A percentile compares a stretch with the other conserved stretches of the same genome.
Conservation (phyloP, 2,797 vertebrate genomes). For the Oreochromis grahami region DNA sequence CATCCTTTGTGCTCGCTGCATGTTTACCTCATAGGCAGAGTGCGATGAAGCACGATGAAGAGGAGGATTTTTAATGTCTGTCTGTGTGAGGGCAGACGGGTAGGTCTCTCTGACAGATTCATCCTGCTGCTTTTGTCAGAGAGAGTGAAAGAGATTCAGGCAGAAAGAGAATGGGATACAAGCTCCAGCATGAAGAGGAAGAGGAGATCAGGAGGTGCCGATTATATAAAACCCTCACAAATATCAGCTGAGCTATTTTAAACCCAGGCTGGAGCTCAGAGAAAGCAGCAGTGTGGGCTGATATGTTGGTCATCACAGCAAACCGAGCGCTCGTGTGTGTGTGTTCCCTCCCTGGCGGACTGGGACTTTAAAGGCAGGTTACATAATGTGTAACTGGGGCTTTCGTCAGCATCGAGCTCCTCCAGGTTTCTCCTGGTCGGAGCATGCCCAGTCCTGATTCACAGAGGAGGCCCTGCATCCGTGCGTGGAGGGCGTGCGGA, state of each 20-base stretch:
- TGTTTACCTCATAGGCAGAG: background rate
- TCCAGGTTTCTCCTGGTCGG: constrained; percentile 1
- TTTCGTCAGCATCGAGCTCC: background rate
- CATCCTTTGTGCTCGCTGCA: background rate
- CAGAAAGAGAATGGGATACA: constrained; percentile 17
- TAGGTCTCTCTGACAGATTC: background rate
- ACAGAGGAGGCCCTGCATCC: background rate
- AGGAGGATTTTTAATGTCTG: background rate
- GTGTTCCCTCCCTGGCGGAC: constrained; percentile 10
- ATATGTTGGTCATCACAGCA: constrained; percentile 47
- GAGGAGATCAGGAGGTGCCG: constrained; percentile 38
- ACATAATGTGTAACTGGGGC: constrained; percentile 24
- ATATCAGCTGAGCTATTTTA: constrained; percentile 62
- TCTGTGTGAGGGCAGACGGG: background rate
- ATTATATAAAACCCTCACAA: constrained; percentile 57
- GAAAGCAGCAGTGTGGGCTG: constrained; percentile 58
- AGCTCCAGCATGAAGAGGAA: constrained; percentile 23
- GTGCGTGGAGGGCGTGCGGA: background rate
- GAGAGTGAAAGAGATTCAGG: background rate
- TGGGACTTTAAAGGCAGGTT: constrained; percentile 46
- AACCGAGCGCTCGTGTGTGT: constrained; percentile 6
- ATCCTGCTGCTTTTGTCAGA: background rate
- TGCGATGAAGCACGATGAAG: background rate
- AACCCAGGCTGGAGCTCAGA: constrained; percentile 50
- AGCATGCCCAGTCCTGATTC: background rate